Evolutionary conservation across 2,888 invertebrate species (phyloP), one percentile per base, ranked within the genome.

Genomic region (Eudasyphora cyanicolor): DNA sequence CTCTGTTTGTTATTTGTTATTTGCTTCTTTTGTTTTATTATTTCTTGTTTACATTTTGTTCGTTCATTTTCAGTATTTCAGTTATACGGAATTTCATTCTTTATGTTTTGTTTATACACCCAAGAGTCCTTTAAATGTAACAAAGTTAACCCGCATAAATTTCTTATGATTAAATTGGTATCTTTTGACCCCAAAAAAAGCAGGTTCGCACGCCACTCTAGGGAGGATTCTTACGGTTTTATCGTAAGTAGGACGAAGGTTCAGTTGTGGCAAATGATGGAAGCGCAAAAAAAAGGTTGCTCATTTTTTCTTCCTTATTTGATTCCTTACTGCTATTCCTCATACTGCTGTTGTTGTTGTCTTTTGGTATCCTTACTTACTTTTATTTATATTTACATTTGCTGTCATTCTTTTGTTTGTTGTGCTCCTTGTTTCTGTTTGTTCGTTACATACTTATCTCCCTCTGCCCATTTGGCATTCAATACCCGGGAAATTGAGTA

Each of bases 91-190:
- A 14, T 17, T 27, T 49, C n/a, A 45, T 67, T 76, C 71, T 19
- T 71, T 45, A 29, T 79, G 51, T 35, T 38, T 54, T 73, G 54
- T 64, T 75, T 82, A 21, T 73, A 79, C 64, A 82, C 64, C 54
- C n/a, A n/a, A 79, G 67, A 79, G 76, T 71, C 82, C 76, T 76
- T 79, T 27, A 32, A 75, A 64, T 78, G 54, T 73, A 70, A 69
- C 76, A 79, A 80, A 80, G 77, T 80, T 83, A 77, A 75, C 76
- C 74, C 64, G 83, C 77, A 83, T 83, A 80, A 80, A 83, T 77
- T 71, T 54, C 62, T 83, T 70, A 83, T 77, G 74, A 83, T 80
- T 71, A 77, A 80, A 77, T 80, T 75, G 77, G 69, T 74, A 51
- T 76, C 62, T 77, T 77, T 79, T 71, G 75, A 14, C 67, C 67